Evolutionary conservation across 2,888 invertebrate genomes (phyloP).

Genomic region (Stenolophus ochropezus): DNA sequence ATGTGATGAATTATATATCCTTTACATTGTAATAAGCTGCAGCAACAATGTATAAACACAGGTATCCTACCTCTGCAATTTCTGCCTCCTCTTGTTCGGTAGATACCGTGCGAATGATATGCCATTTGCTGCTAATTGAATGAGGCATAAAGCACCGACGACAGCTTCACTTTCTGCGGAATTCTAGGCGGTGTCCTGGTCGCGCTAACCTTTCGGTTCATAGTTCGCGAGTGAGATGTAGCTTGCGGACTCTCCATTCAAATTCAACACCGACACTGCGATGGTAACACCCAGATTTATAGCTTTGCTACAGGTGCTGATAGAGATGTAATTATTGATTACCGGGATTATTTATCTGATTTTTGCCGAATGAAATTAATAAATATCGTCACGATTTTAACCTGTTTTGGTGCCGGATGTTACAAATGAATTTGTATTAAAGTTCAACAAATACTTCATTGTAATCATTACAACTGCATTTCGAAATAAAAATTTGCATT

Average conservation of each 20-base stretch:
- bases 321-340: constrained; percentile 29
- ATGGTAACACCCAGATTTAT: not conserved
- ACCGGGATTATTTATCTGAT: not conserved
- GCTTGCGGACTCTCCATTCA: constrained; percentile 20
- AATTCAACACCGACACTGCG: too few species aligned
- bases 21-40: too few species aligned
- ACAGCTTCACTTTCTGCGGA: constrained; percentile 28
- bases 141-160: constrained; percentile 37
- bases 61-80: not conserved
- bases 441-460: too few species aligned
- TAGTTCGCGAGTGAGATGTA: constrained; percentile 17
- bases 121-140: constrained; percentile 57
- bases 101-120: constrained; percentile 45
- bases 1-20: too few species aligned
- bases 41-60: too few species aligned
- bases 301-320: constrained; percentile 12
- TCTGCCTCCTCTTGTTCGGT: not conserved
- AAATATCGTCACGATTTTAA: not conserved
- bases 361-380: not conserved
- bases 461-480: too few species aligned
- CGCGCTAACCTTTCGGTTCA: constrained; percentile 35
- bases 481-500: too few species aligned
- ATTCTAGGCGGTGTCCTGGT: constrained; percentile 7
- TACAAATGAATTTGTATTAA: not conserved
- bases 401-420: not conserved